phyloP scores from a whole-genome alignment of 2,888 invertebrate species.

The Epinotia nisella region DNA sequence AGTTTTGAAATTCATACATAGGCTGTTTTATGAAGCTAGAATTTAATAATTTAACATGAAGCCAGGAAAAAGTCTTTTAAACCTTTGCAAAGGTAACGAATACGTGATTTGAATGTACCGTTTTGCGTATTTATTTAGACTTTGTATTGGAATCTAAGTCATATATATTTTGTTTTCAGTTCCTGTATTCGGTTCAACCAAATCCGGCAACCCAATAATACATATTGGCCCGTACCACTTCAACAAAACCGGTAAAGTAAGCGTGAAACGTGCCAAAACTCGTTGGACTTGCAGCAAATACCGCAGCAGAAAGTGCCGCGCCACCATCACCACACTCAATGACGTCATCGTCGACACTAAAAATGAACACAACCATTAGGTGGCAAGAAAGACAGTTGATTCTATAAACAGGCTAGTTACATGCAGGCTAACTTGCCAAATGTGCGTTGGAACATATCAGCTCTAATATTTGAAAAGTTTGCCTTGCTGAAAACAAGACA shows the following conservation, averaged over 20 bases:
- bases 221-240: conserved; percentile 48
- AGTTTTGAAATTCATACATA: background rate
- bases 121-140: background rate
- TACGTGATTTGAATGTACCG: too few relatives aligned
- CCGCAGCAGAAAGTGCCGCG: conserved; percentile 51
- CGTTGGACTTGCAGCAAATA: conserved; percentile 28
- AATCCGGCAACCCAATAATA: conserved; percentile 48
- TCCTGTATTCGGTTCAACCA: conserved; percentile 42
- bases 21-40: background rate
- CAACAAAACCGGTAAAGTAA: conserved; percentile 36
- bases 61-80: background rate
- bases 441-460: background rate
- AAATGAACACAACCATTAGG: conserved; percentile 57
- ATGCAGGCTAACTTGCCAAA: background rate
- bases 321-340: conserved; percentile 55
- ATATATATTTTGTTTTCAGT: conserved; percentile 30
- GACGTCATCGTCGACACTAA: conserved; percentile 46
- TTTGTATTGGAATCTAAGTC: background rate
- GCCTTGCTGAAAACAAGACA: too few relatives aligned
- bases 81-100: background rate
- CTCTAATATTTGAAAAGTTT: too few relatives aligned
- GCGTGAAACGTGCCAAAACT: background rate
- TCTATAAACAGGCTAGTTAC: background rate
- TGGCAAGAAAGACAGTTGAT: background rate
- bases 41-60: background rate